Base-by-base conservation (phyloP, 1,140 invertebrate genomes). In the Lordiphosa stackelbergi region DNA sequence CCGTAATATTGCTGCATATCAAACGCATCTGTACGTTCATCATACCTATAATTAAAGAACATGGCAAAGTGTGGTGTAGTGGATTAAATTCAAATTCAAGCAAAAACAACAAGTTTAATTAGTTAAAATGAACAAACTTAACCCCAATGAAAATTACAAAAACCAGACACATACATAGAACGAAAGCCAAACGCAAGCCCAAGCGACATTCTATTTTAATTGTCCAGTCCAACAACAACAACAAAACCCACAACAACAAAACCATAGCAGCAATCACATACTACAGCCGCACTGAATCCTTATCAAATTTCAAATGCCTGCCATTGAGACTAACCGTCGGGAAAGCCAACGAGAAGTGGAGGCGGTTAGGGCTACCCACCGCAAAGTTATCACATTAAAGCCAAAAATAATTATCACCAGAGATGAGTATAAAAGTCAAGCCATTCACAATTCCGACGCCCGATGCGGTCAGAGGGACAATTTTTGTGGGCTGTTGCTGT, bases 391-490 rank as follows among this genome's bases (percentile, higher is more conserved):
- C 78, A 71, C 69, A 83, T 83, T 75, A 83, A 83, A 83, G 77
- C 77, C 73, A 77, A 83, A 83, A 83, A 83, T 83, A 83, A 83
- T 83, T 83, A 83, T 83, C 77, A 83, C 77, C 63, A 54, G 57
- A 83, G 72, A 73, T 58, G 68, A 69, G 71, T 75, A 71, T 68
- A 77, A 64, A 63, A 71, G 64, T 66, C 54, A 43, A 65, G 28
- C 22, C 24, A 46, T 46, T 11, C 22, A 24, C 43, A 7, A 34
- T 51, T 54, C 51, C 5, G 34, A 41, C 8, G 4, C 12, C 35
- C 36, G 7, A 24, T 13, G 7, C 9, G n/a, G 40, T 13, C 10
- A 38, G 16, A 53, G 43, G 43, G 24, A 41, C 24, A 36, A 13
- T 19, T 40, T 41, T 42, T 59, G 65, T 55, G 45, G 38, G 22